Evolutionary conservation across 2,797 vertebrate genomes (phyloP), one percentile per base, ranked within the genome.

Genomic region (Poecilia velifera): DNA sequence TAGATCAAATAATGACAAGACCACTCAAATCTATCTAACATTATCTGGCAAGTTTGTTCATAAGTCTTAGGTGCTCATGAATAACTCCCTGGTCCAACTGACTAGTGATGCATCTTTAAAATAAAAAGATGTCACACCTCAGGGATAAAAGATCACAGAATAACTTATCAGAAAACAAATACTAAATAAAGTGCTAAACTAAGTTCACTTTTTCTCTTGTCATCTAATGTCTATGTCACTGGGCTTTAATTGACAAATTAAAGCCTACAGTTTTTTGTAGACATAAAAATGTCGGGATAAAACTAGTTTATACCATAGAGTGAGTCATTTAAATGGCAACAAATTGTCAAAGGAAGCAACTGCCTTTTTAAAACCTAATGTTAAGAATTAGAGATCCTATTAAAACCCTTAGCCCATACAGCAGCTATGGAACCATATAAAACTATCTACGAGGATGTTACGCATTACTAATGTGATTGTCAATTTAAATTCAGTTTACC

Each of bases 31-130:
- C 66, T 36, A 79, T 83, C 77, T 10, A 8, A 76, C 74, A 76
- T 78, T 71, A 34, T 84, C 76, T 36, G 74, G 31, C 10, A 59
- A 55, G 43, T 80, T 73, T 70, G n/a, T 91, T 79, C 77, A 85
- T 87, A 86, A 80, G 71, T 64, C 71, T 80, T 34, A 49, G 83
- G 77, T 91, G 78, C 76, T 82, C 73, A 86, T 79, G 20, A 77
- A 80, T 85, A 68, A 55, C 39, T 74, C 83, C 68, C 74, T 70
- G 36, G 79, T 85, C 71, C 31, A 87, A 78, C 88, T 74, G 71
- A 86, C 78, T 85, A 53, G 66, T 66, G n/a, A 80, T 76, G 73
- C 55, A 70, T 79, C 53, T 93, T 90, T 92, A 88, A 45, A 84
- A 81, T 68, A 7, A 79, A 80, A 88, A 34, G 22, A 80, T 79